These are phyloP conservation scores for Geococcyx californianus DNA, from an alignment of 2,113 vertebrate genomes.

Conservation along the genomic window DNA sequence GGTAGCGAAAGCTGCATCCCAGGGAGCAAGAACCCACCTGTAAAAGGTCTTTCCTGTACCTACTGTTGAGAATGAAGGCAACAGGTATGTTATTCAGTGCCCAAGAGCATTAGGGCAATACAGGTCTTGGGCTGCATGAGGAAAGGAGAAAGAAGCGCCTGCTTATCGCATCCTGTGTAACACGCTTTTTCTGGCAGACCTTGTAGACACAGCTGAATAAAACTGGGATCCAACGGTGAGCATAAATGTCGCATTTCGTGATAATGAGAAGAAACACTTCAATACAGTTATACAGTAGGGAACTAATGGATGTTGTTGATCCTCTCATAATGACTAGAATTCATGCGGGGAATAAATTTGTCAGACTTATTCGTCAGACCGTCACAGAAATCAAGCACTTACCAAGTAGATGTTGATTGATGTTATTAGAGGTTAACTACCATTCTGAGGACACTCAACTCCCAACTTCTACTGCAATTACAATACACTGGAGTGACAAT, in stretches of 20 bases:
- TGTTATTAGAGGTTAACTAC: background rate
- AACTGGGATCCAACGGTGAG: background rate
- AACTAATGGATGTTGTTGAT: background rate
- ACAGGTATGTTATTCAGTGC: background rate
- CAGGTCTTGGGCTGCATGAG: background rate
- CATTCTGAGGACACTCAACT: background rate
- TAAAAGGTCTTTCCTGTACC: background rate
- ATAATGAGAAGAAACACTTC: background rate
- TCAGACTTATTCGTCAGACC: background rate
- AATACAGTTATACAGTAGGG: rapidly evolving
- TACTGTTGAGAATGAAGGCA: background rate
- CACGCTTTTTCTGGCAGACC: background rate
- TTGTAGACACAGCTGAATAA: background rate
- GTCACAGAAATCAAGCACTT: background rate
- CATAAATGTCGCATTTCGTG: rapidly evolving
- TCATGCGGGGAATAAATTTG: background rate
- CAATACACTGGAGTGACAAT: background rate
- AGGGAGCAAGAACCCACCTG: background rate
- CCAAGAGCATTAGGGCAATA: rapidly evolving
- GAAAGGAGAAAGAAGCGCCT: background rate
- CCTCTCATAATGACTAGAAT: background rate
- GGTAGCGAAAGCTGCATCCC: background rate
- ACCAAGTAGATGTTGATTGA: background rate
- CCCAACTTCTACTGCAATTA: background rate
- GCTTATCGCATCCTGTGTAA: background rate